Evolutionary conservation across 2,888 invertebrate genomes (phyloP), one percentile per base, ranked within the genome.

Genomic region (Adelphocoris suturalis): DNA sequence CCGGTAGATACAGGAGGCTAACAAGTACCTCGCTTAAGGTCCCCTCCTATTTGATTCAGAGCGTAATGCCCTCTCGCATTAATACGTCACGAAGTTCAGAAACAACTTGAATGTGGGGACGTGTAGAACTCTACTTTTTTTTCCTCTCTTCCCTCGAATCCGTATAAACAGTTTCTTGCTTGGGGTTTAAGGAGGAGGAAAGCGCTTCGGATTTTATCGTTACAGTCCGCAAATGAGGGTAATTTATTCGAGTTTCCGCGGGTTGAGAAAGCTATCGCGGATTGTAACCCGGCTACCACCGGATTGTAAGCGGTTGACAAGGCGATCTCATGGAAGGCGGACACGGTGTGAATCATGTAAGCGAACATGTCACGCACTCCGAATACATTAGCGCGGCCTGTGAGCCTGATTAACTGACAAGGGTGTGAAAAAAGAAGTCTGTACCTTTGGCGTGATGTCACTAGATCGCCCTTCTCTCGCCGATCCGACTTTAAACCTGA

Each of bases 141-240:
- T 37, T 9, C 28, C 61, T 52, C 23, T 57, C 55, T 12, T 11
- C 12, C 84, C 19, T 86, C 47, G 28, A 14, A 23, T 12, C 23
- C 61, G 85, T 61, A 86, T 86, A 86, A 86, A 86, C 85, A 86
- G 85, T 86, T 86, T 86, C 57, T 86, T 61, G 82, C 57, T 57
- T 16, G 1, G 7, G 37, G 37, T 7, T 52, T 52, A n/a, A 82
- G 28, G 27, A 13, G 23, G 9, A 12, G 61, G 23, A 16, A 28
- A 23, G 14, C 48, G 14, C 61, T 7, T 86, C 61, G 61, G 37
- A 61, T 86, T 57, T 86, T 86, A 57, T 86, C 85, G 57, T 61
- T 37, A 61, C 14, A 86, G 37, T 28, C 68, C 57, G 85, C 61
- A 86, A 86, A 86, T 86, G 68, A 86, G 85, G 68, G 61, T 86